Conservation (phyloP, 2,797 vertebrate species). For the Betta splendens region DNA sequence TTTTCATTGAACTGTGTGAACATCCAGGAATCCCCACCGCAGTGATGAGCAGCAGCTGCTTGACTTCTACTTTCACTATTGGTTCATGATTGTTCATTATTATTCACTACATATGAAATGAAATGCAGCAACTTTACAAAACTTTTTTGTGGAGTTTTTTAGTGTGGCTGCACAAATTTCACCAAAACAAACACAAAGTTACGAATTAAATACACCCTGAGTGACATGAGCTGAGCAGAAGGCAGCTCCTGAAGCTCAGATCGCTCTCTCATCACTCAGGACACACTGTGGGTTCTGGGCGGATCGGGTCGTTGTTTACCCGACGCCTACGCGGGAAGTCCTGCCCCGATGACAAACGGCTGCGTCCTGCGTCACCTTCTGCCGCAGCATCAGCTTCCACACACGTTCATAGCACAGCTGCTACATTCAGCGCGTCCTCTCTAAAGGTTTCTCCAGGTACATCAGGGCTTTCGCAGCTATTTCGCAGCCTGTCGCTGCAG, state of each 20-base stretch:
- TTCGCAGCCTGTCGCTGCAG: slow-evolving; percentile 18
- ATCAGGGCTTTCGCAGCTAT: slow-evolving; percentile 30
- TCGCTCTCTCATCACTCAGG: no score
- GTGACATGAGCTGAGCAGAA: no score
- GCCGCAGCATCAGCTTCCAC: slow-evolving; percentile 29
- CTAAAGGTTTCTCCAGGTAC: slow-evolving; percentile 59
- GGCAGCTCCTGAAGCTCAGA: no score
- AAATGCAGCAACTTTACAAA: no score
- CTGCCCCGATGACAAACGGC: slow-evolving; percentile 33
- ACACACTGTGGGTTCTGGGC: neutral
- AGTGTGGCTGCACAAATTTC: no score
- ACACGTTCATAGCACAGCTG: slow-evolving; percentile 42
- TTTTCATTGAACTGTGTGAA: neutral
- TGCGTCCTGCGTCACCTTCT: slow-evolving; percentile 62
- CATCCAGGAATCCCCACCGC: slow-evolving; percentile 5
- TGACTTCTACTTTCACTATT: neutral
- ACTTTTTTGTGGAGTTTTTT: no score
- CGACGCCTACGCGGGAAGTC: slow-evolving; percentile 49
- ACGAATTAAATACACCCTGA: no score
- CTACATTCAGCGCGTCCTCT: slow-evolving; percentile 52
- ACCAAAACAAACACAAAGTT: no score
- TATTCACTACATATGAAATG: no score
- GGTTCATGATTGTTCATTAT: no score
- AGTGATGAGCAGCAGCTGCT: neutral
- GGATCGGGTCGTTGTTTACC: slow-evolving; percentile 34